A percentile compares a stretch with the other conserved stretches of the same genome.
Conservation (phyloP, 2,797 vertebrate genomes). For the Cyprinella venusta region DNA sequence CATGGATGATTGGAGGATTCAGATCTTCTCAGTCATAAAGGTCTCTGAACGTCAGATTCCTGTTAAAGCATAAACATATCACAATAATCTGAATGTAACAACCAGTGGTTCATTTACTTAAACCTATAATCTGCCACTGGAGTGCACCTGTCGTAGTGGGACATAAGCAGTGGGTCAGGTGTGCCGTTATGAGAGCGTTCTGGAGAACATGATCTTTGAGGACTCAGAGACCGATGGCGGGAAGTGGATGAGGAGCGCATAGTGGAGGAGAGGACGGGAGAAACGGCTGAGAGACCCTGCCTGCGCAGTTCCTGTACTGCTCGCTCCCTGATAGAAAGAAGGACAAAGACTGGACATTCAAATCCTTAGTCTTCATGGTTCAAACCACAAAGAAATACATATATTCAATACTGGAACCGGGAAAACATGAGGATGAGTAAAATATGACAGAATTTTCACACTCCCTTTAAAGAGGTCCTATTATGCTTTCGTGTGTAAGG, state of each 20-base stretch:
- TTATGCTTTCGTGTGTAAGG: not conserved
- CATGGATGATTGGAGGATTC: not conserved
- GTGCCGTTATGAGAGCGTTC: constrained; percentile 64
- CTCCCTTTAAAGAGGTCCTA: not conserved
- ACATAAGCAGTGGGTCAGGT: constrained; percentile 65
- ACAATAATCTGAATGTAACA: not conserved
- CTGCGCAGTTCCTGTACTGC: constrained; percentile 75
- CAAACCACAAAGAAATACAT: not conserved
- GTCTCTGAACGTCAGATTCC: constrained; percentile 58
- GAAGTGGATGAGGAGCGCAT: constrained; percentile 68
- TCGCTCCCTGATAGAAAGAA: constrained; percentile 70
- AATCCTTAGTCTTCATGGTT: not conserved
- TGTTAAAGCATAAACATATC: constrained; percentile 49
- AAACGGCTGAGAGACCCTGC: constrained; percentile 69
- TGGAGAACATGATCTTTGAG: constrained; percentile 65
- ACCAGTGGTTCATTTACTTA: not conserved
- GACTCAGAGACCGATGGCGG: constrained; percentile 69
- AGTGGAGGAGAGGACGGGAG: constrained; percentile 65
- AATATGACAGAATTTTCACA: not conserved
- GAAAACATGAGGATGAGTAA: not conserved
- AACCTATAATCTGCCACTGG: not conserved
- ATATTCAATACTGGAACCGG: not conserved
- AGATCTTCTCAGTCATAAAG: constrained; percentile 51
- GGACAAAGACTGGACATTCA: not conserved
- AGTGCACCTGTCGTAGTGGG: constrained; percentile 73